Percentiles rank a stretch among this genome's conserved stretches.
Evolutionary conservation across 53 echinoderm and acorn worm genomes (phyloP).

Genomic region (Astropecten irregularis): DNA sequence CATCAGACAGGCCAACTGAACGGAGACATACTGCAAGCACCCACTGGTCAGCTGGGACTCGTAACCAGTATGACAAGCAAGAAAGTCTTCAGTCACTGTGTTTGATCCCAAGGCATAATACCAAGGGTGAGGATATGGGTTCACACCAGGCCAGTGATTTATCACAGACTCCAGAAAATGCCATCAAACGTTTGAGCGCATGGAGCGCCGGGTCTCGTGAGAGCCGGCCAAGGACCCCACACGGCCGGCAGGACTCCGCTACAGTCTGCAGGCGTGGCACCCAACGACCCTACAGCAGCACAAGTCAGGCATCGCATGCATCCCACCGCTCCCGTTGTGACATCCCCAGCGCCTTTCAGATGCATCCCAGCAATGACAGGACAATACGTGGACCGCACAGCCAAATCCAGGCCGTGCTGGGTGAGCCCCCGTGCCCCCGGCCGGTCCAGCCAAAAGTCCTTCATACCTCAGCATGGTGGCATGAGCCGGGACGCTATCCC

Average conservation of each 20-base stretch:
- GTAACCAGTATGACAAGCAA: background rate
- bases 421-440: slow-evolving; percentile 70
- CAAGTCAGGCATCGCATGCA: slow-evolving; percentile 64
- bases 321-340: slow-evolving; percentile 64
- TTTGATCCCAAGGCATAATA: background rate
- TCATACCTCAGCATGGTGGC: slow-evolving; percentile 76
- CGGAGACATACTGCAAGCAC: background rate
- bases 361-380: slow-evolving; percentile 69
- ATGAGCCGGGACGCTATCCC: slow-evolving; percentile 84
- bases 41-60: background rate
- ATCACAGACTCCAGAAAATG: background rate
- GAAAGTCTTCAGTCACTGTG: slow-evolving; percentile 35
- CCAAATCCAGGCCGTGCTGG: slow-evolving; percentile 70
- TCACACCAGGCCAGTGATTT: background rate
- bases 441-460: slow-evolving; percentile 56
- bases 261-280: background rate
- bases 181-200: slow-evolving; percentile 25
- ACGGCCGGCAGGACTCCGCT: background rate
- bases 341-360: slow-evolving; percentile 69
- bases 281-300: slow-evolving; percentile 54
- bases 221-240: background rate
- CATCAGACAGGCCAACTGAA: background rate
- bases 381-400: slow-evolving; percentile 86
- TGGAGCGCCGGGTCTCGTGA: background rate
- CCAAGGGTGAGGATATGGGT: background rate